These are phyloP conservation scores for Otolemur crassicaudatus DNA, from an alignment of 2,797 vertebrate genomes.

Conservation along the genomic window DNA sequence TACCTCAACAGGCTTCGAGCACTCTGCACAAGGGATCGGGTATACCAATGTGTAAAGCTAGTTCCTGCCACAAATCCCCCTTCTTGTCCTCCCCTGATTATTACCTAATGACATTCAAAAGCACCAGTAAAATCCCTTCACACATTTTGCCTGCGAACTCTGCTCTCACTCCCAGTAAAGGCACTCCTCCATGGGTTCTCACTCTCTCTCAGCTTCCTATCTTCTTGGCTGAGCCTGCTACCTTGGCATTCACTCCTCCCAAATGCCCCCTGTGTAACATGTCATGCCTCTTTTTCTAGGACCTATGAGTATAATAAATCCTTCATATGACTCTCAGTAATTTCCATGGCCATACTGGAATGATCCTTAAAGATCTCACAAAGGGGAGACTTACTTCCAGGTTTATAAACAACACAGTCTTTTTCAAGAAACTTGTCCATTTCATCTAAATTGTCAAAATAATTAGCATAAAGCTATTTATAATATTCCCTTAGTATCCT, in stretches of 20 bases:
- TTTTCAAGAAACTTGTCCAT: slow-evolving; percentile 14
- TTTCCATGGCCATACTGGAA: neutral
- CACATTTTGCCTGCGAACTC: neutral
- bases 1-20: neutral
- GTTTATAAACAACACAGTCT: neutral
- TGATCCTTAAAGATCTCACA: neutral
- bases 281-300: neutral
- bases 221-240: neutral
- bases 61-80: neutral
- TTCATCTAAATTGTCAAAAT: neutral
- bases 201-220: neutral
- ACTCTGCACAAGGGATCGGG: neutral
- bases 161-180: neutral
- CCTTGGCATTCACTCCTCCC: neutral
- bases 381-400: neutral
- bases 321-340: neutral
- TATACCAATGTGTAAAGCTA: neutral
- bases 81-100: neutral
- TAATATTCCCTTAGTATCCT: neutral
- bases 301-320: neutral
- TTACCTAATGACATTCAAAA: neutral
- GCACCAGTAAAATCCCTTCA: neutral
- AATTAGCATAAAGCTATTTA: neutral
- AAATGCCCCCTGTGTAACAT: neutral
- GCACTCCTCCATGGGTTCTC: neutral